Base-by-base conservation (phyloP, 2,888 invertebrate species). In the Pelosia muscerda region DNA sequence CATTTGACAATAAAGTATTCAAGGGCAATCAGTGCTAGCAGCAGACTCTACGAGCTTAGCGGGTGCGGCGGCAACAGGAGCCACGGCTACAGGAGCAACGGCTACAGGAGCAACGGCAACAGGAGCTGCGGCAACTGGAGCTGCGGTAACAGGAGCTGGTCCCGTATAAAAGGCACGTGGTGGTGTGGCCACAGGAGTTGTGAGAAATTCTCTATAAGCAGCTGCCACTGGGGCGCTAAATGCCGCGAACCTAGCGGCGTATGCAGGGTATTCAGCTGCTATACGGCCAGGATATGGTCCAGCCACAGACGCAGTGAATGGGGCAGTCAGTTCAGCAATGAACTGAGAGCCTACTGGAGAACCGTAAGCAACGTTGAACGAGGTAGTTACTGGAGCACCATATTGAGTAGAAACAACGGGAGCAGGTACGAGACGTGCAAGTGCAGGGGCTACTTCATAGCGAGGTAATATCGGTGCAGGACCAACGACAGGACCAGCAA, bases 21-120 rank as follows among this genome's bases (percentile, higher is more conserved):
- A 63, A 63, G 19, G 15, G 31, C 62, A 54, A 53, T 23, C 54
- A 28, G 31, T 10, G 10, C 9, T 19, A 63, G 23, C 54, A 34
- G 6, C 31, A n/a, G 84, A 88, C 92, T 97, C 81, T 92, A 97
- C 88, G 90, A 96, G 34, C 82, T 97, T 87, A 94, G 97, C 93
- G 94, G 97, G 81, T 94, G 97, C 83, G 95, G 97, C 85, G 76
- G 96, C 81, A 90, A 96, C 89, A 81, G 96, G 81, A 89, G 95
- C 84, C 95, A 81, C 83, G 4, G 85, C 78, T 93, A 96, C 91
- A 94, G 97, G 76, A 94, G 57, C n/a, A 4, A 97, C 81, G 95
- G 97, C 82, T 0, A 85, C 82, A 25, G 84, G 85, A 38, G 84
- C 87, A 3, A 82, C 79, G 42, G 42, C 42, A 42, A 42, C 42